Evolutionary conservation across 2,797 vertebrate species (phyloP).

Genomic region (Kryptopterus vitreolus): DNA sequence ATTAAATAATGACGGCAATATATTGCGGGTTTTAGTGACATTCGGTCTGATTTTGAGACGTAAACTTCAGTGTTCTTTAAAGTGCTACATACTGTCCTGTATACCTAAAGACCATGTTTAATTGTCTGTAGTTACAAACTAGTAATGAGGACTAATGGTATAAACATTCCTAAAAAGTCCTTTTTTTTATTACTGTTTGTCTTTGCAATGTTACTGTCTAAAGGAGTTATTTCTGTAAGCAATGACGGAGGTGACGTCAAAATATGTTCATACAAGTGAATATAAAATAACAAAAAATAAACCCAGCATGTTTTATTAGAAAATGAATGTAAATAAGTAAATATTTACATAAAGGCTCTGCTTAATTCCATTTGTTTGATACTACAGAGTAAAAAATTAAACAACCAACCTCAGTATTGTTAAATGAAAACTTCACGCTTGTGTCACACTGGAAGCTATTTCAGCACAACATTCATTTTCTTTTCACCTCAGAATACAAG

Average conservation of each 20-base stretch:
- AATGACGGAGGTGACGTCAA: slow-evolving; percentile 39
- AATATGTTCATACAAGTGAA: slow-evolving; percentile 60
- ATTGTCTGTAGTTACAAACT: slow-evolving; percentile 1
- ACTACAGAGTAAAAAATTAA: slow-evolving; percentile 72
- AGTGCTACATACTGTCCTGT: slow-evolving; percentile 40
- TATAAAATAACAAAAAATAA: slow-evolving; percentile 55
- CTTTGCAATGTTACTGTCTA: slow-evolving; percentile 37
- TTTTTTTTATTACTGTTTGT: slow-evolving; percentile 30
- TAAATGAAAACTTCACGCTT: slow-evolving; percentile 59
- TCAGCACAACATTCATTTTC: slow-evolving; percentile 43
- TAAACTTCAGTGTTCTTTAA: slow-evolving; percentile 34
- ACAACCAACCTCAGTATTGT: slow-evolving; percentile 9
- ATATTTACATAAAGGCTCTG: slow-evolving; percentile 84
- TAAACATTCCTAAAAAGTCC: slow-evolving; percentile 23
- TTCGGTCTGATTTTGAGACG: neutral
- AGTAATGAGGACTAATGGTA: slow-evolving; percentile 2
- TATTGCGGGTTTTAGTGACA: slow-evolving; percentile 15
- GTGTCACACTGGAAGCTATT: slow-evolving; percentile 61
- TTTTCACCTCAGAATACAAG: slow-evolving; percentile 70
- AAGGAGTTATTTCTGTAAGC: slow-evolving; percentile 30
- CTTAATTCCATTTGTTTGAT: slow-evolving; percentile 66
- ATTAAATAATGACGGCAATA: slow-evolving; percentile 21
- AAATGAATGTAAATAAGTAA: slow-evolving; percentile 75
- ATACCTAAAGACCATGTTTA: neutral
- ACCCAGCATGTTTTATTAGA: slow-evolving; percentile 57